These are phyloP conservation scores for Drosophila aff. DNA, from an alignment of 1,140 invertebrate species.

Conservation along the genomic window DNA sequence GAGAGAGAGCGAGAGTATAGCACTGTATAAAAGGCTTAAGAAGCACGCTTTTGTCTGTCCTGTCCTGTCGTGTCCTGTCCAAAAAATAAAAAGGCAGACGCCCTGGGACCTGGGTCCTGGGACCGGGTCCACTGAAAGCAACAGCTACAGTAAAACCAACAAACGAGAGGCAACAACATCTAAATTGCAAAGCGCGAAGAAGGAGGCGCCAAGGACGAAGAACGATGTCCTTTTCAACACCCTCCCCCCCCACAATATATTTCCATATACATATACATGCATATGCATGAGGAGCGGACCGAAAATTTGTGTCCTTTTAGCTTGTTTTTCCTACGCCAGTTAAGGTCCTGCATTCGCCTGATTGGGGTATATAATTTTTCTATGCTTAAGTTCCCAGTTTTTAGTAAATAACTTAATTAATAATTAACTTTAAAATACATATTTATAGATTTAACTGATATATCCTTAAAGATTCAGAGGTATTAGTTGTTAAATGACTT, in stretches of 20 bases:
- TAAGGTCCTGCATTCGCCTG: not conserved
- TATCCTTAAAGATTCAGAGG: not conserved
- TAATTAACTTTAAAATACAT: not conserved
- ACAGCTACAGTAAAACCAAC: constrained; percentile 22
- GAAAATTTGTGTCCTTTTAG: constrained; percentile 11
- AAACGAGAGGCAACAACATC: constrained; percentile 25
- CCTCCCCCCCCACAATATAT: not conserved
- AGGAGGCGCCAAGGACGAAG: not conserved
- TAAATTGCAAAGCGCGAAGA: constrained; percentile 22
- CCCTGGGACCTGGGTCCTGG: not conserved
- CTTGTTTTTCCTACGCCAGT: not conserved
- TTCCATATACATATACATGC: constrained; percentile 22
- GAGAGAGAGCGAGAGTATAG: not conserved
- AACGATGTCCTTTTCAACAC: not conserved
- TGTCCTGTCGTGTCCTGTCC: not conserved
- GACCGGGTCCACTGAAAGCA: constrained; percentile 3
- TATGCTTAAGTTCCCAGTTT: not conserved
- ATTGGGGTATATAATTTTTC: not conserved
- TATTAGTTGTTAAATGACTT: too few species aligned
- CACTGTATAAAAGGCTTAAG: constrained; percentile 48
- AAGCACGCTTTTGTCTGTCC: constrained; percentile 13
- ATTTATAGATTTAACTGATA: not conserved
- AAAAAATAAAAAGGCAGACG: constrained; percentile 7
- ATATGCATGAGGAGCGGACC: constrained; percentile 27
- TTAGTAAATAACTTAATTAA: not conserved